Evolutionary conservation across 2,888 invertebrate species (phyloP), one percentile per base, ranked within the genome.

Genomic region (Macrophya annulata): DNA sequence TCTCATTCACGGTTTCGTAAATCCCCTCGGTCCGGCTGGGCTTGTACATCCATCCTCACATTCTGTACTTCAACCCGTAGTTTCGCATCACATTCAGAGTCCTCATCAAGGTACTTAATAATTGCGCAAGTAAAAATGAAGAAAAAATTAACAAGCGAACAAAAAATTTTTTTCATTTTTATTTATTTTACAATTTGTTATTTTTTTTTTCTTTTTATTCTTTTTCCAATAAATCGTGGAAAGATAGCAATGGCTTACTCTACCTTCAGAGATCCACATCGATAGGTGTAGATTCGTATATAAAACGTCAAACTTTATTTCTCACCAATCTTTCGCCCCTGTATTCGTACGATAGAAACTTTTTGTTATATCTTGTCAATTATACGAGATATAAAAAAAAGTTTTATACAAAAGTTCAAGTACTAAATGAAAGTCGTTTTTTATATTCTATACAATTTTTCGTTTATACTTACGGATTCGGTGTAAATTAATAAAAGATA

Each of bases 1-100:
- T 87, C 89, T 92, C 25, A 89, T 90, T 86, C 93, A 93, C 86
- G 92, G 93, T 51, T 93, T 92, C 87, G 91, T 93, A 86, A 93
- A 93, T 88, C 93, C 93, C 51, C 90, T 93, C 85, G 93, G 92
- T 55, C 92, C 92, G 55, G 89, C 89, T 79, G 90, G 90, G 83
- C 88, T 90, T 85, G 89, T 89, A 85, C 91, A 90, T 87, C 77
- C 85, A 17, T 74, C 76, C n/a, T 48, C 85, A 6, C 85, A 85
- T n/a, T 84, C 84, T 12, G 59, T 59, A 12, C n/a, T 71, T 51
- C 71, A 51, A 21, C 48, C 85, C 17, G 72, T 68, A 40, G 68
- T 85, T 86, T 88, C 91, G 86, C 91, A 91, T 89, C 91, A 90
- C 87, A 87, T 90, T 17, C 65, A 83, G 37, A 68, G 21, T 68